A percentile compares a stretch with the other conserved stretches of the same genome.
Evolutionary conservation across 2,888 invertebrate genomes (phyloP).

Genomic region (Dolichopus griseipennis): DNA sequence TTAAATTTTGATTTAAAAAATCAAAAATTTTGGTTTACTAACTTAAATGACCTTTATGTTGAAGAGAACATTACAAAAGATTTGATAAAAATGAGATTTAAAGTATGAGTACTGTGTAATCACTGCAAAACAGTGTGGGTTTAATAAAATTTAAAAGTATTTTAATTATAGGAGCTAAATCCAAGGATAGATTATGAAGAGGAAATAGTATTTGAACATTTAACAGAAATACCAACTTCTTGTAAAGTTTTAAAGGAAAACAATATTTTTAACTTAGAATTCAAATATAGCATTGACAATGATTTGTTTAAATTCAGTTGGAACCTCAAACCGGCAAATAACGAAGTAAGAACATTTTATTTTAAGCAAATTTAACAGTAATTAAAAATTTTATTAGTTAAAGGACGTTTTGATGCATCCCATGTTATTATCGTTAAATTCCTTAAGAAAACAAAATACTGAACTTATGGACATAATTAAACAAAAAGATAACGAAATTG

Average conservation of each 20-base stretch:
- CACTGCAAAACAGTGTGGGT: background rate
- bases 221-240: constrained; percentile 22
- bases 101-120: background rate
- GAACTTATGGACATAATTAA: constrained; percentile 27
- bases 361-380: background rate
- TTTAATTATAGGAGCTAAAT: constrained; percentile 29
- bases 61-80: background rate
- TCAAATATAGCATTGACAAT: constrained; percentile 31
- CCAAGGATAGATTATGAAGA: constrained; percentile 32
- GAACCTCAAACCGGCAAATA: constrained; percentile 21
- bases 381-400: constrained; percentile 25
- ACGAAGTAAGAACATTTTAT: background rate
- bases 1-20: background rate
- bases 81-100: background rate
- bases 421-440: constrained; percentile 24
- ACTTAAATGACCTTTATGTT: background rate
- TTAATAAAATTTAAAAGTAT: background rate
- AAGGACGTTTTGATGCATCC: constrained; percentile 26
- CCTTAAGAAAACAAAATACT: constrained; percentile 25
- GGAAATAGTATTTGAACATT: constrained; percentile 24
- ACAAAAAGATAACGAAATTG: constrained; percentile 36
- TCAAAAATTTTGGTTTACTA: background rate
- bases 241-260: constrained; percentile 14
- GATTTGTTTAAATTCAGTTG: constrained; percentile 31
- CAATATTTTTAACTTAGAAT: constrained; percentile 19